Evolutionary conservation across 2,113 vertebrate species (phyloP), one percentile per base, ranked within the genome.

Genomic region (Emberiza fucata): DNA sequence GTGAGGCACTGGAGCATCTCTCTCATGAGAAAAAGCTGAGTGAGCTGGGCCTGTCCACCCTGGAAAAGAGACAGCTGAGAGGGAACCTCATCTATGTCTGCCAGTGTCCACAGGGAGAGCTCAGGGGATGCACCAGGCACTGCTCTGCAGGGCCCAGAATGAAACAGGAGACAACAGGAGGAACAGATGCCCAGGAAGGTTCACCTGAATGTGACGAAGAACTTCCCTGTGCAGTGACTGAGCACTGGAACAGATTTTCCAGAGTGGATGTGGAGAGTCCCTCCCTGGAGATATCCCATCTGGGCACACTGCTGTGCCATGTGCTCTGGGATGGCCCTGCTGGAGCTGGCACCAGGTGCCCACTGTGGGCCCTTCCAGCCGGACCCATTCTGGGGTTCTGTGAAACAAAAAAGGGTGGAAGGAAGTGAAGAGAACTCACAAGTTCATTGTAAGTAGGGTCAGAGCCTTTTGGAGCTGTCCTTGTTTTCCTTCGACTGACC

Each of bases 391-490:
- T 2, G 4, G 5, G n/a, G 22, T 9, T 47, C 17, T 0, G 0
- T 42, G 63, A 23, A 27, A 42, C 33, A 90, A 40, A 66, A 92
- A 91, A 31, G 4, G 31, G 23, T n/a, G 69, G 40, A 82, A 48
- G 56, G 69, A 71, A 59, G 64, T 27, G 65, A 91, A 37, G 3
- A 7, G 72, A 88, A 98, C 97, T 96, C 97, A 99, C 99, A 96
- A 99, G 98, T 93, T 99, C 98, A 86, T 99, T 99, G 97, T 98
- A 99, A 47, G 98, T 98, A 78, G 98, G 99, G 95, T 98, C 97
- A 76, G 97, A 97, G 69, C 98, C 98, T 96, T 98, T 98, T 80
- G 98, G 97, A 95, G 98, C 98, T 64, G 98, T 97, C 93, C 98
- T 98, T 40, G 99, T 99, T 98, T 98, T 99, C 92, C 94, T 98